phyloP scores from a whole-genome alignment of 2,888 invertebrate species.

The Acronicta aceris region DNA sequence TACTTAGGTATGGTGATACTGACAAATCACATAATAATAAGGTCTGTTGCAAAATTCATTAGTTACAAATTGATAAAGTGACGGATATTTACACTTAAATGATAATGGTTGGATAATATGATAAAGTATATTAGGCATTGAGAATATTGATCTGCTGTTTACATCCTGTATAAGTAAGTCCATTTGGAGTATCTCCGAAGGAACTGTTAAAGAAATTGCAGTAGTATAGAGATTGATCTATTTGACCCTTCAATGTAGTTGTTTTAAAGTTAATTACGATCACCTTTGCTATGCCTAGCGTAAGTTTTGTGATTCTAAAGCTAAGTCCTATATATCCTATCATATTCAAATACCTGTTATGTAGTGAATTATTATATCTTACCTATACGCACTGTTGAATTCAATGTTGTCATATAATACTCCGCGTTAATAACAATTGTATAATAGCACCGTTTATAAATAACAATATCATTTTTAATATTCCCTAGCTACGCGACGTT shows the following conservation, averaged over 20 bases:
- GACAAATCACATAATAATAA: slow-evolving; percentile 75
- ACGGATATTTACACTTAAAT: slow-evolving; percentile 63
- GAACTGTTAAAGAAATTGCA: slow-evolving; percentile 55
- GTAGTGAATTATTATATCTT: slow-evolving; percentile 61
- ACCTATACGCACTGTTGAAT: slow-evolving; percentile 66
- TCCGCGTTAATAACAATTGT: slow-evolving; percentile 55
- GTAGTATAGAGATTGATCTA: slow-evolving; percentile 65
- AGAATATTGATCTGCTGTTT: slow-evolving; percentile 50
- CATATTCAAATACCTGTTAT: slow-evolving; percentile 69
- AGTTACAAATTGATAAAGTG: slow-evolving; percentile 56
- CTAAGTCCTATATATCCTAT: slow-evolving; percentile 79
- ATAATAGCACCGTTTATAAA: slow-evolving; percentile 41
- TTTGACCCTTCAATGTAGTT: slow-evolving; percentile 76
- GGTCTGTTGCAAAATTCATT: slow-evolving; percentile 78
- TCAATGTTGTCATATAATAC: slow-evolving; percentile 64
- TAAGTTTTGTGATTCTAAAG: slow-evolving; percentile 80
- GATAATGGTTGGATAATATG: slow-evolving; percentile 60
- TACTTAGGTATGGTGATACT: slow-evolving; percentile 79
- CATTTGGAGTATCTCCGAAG: slow-evolving; percentile 41
- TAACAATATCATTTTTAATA: slow-evolving; percentile 35
- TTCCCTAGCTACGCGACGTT: slow-evolving; percentile 33
- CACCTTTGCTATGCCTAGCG: slow-evolving; percentile 74
- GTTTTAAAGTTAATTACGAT: slow-evolving; percentile 72
- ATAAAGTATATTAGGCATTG: slow-evolving; percentile 52
- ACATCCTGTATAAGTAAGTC: slow-evolving; percentile 27